phyloP scores from a whole-genome alignment of 2,797 vertebrate genomes.

The Graptemys geographica region DNA sequence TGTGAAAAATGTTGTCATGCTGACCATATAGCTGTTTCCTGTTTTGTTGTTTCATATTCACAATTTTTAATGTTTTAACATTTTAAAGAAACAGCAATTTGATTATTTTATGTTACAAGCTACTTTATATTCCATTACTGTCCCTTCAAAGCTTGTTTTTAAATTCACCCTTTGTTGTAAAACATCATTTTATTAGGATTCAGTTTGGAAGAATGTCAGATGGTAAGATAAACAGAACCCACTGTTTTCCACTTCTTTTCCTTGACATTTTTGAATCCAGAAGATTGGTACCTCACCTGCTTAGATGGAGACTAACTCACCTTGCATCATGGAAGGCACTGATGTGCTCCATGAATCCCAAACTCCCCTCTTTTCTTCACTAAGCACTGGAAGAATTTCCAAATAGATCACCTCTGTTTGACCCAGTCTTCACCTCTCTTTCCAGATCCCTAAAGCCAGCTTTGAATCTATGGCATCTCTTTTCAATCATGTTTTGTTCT shows the following conservation, averaged over 20 bases:
- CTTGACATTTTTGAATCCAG: background rate
- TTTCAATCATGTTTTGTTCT: conserved; percentile 2
- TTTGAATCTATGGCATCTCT: conserved; percentile 16
- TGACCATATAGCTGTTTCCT: background rate
- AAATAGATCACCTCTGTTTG: background rate
- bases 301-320: conserved; percentile 38
- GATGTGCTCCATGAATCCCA: conserved; percentile 18
- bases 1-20: background rate
- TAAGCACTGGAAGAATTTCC: background rate
- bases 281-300: background rate
- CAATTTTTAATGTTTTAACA: background rate
- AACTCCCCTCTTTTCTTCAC: background rate
- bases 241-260: background rate
- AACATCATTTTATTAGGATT: background rate
- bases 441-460: background rate
- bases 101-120: background rate
- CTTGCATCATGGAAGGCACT: background rate
- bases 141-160: background rate
- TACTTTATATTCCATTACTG: background rate
- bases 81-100: background rate
- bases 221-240: background rate
- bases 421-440: background rate
- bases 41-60: background rate
- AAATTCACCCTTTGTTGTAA: conserved; percentile 2
- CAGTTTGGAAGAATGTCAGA: background rate